Conservation (phyloP, 2,888 invertebrate genomes). For the Amiota mariae region DNA sequence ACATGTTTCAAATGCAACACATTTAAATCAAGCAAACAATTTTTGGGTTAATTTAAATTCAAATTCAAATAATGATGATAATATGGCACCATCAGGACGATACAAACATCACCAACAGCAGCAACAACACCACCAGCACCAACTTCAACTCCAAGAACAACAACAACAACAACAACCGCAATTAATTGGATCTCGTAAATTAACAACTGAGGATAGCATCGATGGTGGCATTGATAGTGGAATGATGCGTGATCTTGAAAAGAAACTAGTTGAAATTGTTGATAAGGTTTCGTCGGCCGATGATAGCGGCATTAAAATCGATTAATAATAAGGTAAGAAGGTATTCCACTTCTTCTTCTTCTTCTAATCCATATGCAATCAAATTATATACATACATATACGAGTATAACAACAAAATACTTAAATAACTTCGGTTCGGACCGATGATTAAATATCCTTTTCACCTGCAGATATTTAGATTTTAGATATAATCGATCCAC, state of each 20-base stretch:
- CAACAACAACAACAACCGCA: slow-evolving; percentile 34
- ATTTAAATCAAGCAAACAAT: slow-evolving; percentile 49
- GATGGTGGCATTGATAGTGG: slow-evolving; percentile 77
- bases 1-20: slow-evolving; percentile 42
- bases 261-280: slow-evolving; percentile 76
- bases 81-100: slow-evolving; percentile 30
- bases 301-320: slow-evolving; percentile 68
- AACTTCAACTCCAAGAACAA: slow-evolving; percentile 38
- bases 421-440: too few species aligned
- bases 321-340: slow-evolving; percentile 45
- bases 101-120: slow-evolving; percentile 35
- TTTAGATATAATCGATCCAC: too few species aligned
- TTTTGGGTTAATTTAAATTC: slow-evolving; percentile 55
- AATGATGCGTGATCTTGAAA: slow-evolving; percentile 79
- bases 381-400: background rate
- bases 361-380: background rate
- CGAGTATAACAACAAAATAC: background rate
- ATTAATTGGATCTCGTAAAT: slow-evolving; percentile 42
- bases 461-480: too few species aligned
- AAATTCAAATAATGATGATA: slow-evolving; percentile 58
- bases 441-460: too few species aligned
- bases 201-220: slow-evolving; percentile 59
- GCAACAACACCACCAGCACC: slow-evolving; percentile 39
- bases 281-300: slow-evolving; percentile 74
- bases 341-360: slow-evolving; percentile 2